Conservation (phyloP, 2,888 invertebrate genomes). For the Eugnorisma glareosa region DNA sequence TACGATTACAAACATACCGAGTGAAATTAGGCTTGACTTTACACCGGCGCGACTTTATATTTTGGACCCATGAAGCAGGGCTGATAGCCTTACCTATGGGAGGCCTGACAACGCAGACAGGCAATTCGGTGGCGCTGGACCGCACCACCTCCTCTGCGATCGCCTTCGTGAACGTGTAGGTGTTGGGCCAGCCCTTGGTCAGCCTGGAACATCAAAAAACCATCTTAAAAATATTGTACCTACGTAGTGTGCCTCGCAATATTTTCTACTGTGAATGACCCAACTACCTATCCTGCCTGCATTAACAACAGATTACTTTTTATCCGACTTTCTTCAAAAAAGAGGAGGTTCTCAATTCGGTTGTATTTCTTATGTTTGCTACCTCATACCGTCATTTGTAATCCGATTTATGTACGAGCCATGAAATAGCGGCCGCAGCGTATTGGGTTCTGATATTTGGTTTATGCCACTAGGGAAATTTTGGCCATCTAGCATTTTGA, state of each 20-base stretch:
- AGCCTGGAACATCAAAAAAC: conserved; percentile 31
- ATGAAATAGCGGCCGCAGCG: too few relatives aligned
- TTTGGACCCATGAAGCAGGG: not conserved
- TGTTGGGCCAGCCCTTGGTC: conserved; percentile 62
- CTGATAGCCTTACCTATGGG: conserved; percentile 58
- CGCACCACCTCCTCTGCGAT: conserved; percentile 64
- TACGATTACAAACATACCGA: not conserved
- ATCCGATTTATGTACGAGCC: too few relatives aligned
- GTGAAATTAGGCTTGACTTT: not conserved
- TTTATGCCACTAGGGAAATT: too few relatives aligned
- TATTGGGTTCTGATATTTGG: too few relatives aligned
- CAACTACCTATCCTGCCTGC: not conserved
- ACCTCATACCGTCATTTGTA: too few relatives aligned
- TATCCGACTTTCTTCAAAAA: too few relatives aligned
- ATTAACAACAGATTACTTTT: not conserved
- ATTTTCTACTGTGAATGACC: not conserved
- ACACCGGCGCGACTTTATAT: not conserved
- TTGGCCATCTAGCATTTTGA: too few relatives aligned
- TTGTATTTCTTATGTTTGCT: too few relatives aligned
- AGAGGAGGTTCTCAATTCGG: too few relatives aligned
- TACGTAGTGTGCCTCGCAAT: not conserved
- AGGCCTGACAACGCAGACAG: conserved; percentile 57
- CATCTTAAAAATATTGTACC: too few relatives aligned
- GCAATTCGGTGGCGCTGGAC: conserved; percentile 32
- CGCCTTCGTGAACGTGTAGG: conserved; percentile 67